phyloP scores from a whole-genome alignment of 2,888 invertebrate species.

The Pristionchus japonicus region DNA sequence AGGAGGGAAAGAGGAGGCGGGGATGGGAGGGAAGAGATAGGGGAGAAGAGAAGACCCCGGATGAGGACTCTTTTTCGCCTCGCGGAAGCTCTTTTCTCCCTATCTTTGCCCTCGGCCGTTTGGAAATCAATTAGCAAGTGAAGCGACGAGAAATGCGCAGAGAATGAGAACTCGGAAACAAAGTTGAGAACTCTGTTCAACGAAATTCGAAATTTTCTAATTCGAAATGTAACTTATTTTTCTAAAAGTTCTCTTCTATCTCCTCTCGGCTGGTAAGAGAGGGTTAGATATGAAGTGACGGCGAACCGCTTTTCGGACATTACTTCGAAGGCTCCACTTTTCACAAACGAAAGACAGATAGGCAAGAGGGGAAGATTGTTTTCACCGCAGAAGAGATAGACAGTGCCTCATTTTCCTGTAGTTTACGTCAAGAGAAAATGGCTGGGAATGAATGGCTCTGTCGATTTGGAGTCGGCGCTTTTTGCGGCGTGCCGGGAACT shows the following conservation, averaged over 20 bases:
- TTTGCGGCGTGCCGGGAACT: neutral
- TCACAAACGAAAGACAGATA: neutral
- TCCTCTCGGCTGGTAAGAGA: neutral
- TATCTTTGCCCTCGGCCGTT: neutral
- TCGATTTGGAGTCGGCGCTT: neutral
- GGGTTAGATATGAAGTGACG: neutral
- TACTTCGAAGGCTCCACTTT: neutral
- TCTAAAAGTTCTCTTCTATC: no score
- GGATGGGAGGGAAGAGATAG: neutral
- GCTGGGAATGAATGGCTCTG: neutral
- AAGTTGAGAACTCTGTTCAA: neutral
- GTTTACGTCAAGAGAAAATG: neutral
- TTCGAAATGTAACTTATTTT: neutral
- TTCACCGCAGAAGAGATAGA: neutral
- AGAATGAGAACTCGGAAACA: neutral
- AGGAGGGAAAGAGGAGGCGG: neutral
- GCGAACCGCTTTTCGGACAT: neutral
- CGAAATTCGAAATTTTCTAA: neutral
- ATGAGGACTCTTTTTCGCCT: neutral
- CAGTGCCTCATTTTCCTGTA: slow-evolving; percentile 12
- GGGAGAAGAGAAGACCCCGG: neutral
- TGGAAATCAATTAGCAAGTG: slow-evolving; percentile 22
- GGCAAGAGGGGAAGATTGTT: slow-evolving; percentile 34
- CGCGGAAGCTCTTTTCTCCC: neutral
- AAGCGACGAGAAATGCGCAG: neutral